Evolutionary conservation across 2,113 vertebrate species (phyloP).

Genomic region (Oryzias curvinotus): DNA sequence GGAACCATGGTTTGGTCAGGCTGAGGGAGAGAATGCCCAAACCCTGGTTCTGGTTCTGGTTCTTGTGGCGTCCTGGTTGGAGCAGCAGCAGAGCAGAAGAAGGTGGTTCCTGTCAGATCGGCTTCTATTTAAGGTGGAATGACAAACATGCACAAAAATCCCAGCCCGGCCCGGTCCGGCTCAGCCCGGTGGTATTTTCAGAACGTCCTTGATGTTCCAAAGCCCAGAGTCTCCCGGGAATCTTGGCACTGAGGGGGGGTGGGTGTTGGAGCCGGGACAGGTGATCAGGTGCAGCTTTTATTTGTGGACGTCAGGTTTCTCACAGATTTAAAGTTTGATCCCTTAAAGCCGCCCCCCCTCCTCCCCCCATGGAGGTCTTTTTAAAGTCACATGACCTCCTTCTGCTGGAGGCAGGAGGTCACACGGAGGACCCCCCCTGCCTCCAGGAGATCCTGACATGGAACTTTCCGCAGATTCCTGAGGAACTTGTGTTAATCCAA

Average conservation of each 20-base stretch:
- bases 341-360: no score
- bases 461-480: no score
- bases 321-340: slow-evolving; percentile 7
- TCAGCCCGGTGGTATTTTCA: slow-evolving; percentile 36
- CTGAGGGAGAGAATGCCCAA: no score
- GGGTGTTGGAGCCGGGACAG: background rate
- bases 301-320: slow-evolving; percentile 9
- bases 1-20: background rate
- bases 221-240: slow-evolving; percentile 26
- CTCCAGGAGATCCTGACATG: no score
- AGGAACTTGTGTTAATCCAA: no score
- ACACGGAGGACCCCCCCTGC: no score
- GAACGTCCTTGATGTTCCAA: slow-evolving; percentile 23
- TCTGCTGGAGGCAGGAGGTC: no score
- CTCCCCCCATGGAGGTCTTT: no score
- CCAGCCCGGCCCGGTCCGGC: background rate
- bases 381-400: no score
- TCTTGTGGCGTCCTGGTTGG: background rate
- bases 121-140: background rate
- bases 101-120: no score
- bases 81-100: no score
- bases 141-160: slow-evolving; percentile 12
- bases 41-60: background rate
- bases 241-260: background rate
- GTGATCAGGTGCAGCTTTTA: slow-evolving; percentile 38